phyloP scores from a whole-genome alignment of 2,113 vertebrate genomes.

The Planiliza haematocheilus region DNA sequence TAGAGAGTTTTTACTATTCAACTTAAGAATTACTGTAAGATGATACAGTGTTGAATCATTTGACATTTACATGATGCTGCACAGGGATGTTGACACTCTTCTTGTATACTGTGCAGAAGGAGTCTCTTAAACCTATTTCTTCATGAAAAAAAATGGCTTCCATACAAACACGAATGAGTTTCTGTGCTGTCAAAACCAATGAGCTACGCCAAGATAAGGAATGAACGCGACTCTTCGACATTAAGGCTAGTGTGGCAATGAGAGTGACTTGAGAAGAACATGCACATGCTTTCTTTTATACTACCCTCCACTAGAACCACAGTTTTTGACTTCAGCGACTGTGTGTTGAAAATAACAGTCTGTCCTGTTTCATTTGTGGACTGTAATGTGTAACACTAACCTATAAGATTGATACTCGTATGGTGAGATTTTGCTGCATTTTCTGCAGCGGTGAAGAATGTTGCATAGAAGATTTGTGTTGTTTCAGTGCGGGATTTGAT shows the following conservation, averaged over 20 bases:
- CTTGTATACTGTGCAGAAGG: too few species aligned
- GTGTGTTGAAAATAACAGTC: conserved; percentile 35
- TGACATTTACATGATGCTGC: too few species aligned
- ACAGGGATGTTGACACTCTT: too few species aligned
- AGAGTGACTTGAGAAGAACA: conserved; percentile 46
- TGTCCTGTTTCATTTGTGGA: conserved; percentile 36
- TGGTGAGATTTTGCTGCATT: conserved; percentile 52
- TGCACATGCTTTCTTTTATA: conserved; percentile 48
- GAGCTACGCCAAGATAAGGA: conserved; percentile 74
- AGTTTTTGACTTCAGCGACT: conserved; percentile 48
- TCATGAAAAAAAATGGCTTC: conserved; percentile 41
- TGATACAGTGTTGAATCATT: too few species aligned
- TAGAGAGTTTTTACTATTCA: too few species aligned
- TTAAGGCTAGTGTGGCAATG: conserved; percentile 62
- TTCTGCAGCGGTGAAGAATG: conserved; percentile 44
- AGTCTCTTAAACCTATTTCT: too few species aligned
- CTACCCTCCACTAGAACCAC: conserved; percentile 43
- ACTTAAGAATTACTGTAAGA: too few species aligned
- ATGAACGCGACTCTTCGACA: conserved; percentile 58
- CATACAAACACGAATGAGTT: conserved; percentile 21
- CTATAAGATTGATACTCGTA: conserved; percentile 31
- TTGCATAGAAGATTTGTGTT: conserved; percentile 40
- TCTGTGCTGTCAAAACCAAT: conserved; percentile 53
- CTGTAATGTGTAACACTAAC: conserved; percentile 51
- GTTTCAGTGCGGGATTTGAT: conserved; percentile 42